Evolutionary conservation across 2,888 invertebrate species (phyloP), one percentile per base, ranked within the genome.

Genomic region (Pyrgus malvae): DNA sequence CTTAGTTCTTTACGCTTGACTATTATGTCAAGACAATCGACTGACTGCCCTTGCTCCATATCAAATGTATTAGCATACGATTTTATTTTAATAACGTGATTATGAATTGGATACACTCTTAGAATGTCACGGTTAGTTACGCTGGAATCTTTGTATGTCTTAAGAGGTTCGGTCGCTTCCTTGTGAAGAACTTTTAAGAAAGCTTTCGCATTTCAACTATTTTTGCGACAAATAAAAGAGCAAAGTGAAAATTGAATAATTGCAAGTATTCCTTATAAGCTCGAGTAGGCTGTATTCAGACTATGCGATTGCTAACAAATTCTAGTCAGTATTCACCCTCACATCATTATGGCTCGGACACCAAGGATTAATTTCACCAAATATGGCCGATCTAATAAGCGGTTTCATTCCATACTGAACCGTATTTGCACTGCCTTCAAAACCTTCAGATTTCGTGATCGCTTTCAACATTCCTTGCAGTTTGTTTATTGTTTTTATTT

Each of bases 21-120:
- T 60, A 55, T 46, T 53, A 58, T 62, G 62, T 62, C 60, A 64
- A 63, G 64, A 60, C 54, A 59, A 63, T 59, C 65, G 55, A 62
- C 49, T 62, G 23, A 41, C 48, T 59, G 77, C 64, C 78, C 78
- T 80, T 79, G 79, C 73, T 73, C 78, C 67, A 74, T 64, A 73
- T 78, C 56, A 19, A 61, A 63, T 61, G 56, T 63, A 69, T 69
- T 71, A 38, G 6, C 31, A 41, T 35, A 42, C 35, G 19, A 17
- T 1, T 3, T 37, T 1, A 37, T 4, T 17, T 1, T 2, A 51
- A 17, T 35, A 27, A 51, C 27, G 35, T 42, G 35, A 35, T 42
- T 25, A 44, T 51, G 33, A 44, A 51, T 44, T 12, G 19, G 40
- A 40, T 37, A 40, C 21, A 19, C 25, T 9, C 5, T 41, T 14